Conservation (phyloP, 1,140 invertebrate species). For the Neelides sp. region DNA sequence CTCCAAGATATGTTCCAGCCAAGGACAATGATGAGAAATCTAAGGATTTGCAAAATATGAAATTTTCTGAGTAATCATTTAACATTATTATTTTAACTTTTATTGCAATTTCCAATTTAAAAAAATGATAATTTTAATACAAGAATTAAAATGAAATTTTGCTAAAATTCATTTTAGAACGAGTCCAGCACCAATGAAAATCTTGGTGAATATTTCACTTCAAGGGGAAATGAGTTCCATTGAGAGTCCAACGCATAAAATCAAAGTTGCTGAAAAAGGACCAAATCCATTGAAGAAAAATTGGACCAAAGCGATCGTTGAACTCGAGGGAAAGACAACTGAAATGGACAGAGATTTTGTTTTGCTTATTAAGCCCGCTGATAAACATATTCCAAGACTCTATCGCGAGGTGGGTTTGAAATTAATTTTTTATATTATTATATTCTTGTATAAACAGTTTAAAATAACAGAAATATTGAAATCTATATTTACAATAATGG, state of each 20-base stretch:
- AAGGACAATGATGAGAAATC: constrained; percentile 22
- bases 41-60: constrained; percentile 26
- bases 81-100: constrained; percentile 4
- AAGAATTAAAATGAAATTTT: constrained; percentile 1
- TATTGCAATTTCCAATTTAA: constrained; percentile 2
- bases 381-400: constrained; percentile 24
- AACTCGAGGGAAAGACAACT: constrained; percentile 21
- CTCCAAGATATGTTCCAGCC: constrained; percentile 31
- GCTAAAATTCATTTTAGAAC: background rate
- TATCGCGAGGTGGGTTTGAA: constrained; percentile 21
- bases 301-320: constrained; percentile 18
- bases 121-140: background rate
- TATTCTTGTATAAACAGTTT: too few species aligned
- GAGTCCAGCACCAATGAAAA: constrained; percentile 17
- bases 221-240: constrained; percentile 23
- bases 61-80: constrained; percentile 21
- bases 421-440: background rate
- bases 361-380: constrained; percentile 22
- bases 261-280: constrained; percentile 12
- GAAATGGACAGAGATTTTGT: constrained; percentile 32
- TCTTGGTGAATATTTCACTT: constrained; percentile 18
- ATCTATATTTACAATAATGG: too few species aligned
- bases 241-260: constrained; percentile 22
- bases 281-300: constrained; percentile 6
- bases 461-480: too few species aligned